Percentiles rank a stretch among this genome's conserved stretches.
These are phyloP conservation scores for Arbacia lixula DNA, from an alignment of 53 echinoderm and acorn worm genomes.

Conservation along the genomic window DNA sequence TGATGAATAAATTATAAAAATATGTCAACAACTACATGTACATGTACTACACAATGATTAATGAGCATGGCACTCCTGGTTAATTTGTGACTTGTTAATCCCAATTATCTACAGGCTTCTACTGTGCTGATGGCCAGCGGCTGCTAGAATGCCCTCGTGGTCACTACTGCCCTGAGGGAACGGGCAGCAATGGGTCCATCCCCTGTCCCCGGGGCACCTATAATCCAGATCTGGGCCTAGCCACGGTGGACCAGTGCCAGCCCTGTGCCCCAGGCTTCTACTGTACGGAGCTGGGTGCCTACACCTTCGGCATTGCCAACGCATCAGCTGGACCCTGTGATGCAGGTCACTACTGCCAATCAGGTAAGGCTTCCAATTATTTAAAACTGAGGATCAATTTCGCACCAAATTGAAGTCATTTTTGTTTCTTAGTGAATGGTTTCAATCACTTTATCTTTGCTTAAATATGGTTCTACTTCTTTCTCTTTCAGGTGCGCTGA, in stretches of 20 bases:
- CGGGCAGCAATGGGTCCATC: constrained; percentile 93
- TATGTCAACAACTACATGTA: too few species aligned
- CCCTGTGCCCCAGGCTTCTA: constrained; percentile 78
- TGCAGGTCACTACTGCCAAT: constrained; percentile 87
- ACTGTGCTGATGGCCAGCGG: constrained; percentile 93
- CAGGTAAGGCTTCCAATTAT: constrained; percentile 73
- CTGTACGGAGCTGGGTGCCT: constrained; percentile 68
- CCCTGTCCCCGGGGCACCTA: constrained; percentile 94
- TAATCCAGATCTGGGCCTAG: constrained; percentile 92
- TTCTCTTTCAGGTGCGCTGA: too few species aligned
- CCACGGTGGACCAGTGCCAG: constrained; percentile 83
- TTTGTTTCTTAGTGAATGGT: too few species aligned
- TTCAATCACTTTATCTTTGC: too few species aligned
- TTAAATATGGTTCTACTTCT: too few species aligned
- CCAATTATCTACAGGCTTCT: constrained; percentile 70
- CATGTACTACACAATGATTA: too few species aligned
- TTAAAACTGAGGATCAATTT: too few species aligned
- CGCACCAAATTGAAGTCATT: too few species aligned
- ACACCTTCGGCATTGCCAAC: constrained; percentile 57
- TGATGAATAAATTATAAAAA: too few species aligned
- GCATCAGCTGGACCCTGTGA: constrained; percentile 90
- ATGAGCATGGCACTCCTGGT: too few species aligned
- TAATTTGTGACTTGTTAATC: too few species aligned
- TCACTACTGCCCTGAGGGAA: constrained; percentile 87
- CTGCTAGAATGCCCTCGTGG: constrained; percentile 89